Evolutionary conservation across 2,888 invertebrate species (phyloP), one percentile per base, ranked within the genome.

Genomic region (Campoletis raptor): DNA sequence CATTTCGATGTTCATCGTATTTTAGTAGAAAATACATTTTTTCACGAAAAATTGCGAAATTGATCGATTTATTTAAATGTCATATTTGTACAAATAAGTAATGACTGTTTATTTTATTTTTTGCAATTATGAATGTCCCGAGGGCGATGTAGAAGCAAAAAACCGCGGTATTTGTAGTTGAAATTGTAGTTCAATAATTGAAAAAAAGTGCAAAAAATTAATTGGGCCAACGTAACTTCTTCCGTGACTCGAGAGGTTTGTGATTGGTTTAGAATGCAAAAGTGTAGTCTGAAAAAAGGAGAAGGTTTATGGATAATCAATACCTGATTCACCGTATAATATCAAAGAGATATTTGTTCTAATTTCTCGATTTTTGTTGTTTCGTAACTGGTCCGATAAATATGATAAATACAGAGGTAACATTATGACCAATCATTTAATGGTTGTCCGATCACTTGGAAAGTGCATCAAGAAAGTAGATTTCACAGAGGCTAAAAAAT

Each of bases 331-430:
- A 36, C 45, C 15, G 6, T 40, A 30, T 52, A 52, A 69, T 67
- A 78, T 67, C 8, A 21, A 21, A 36, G 48, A 7, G 37, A 24
- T 10, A 12, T 48, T 36, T n/a, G 6, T 30, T 45, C 37, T 37
- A 52, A 77, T 77, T 66, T 77, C 45, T 64, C 24, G 64, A 45
- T 64, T 64, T 76, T 77, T 77, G n/a, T 30, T 48, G 40, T 78
- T 52, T 67, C 78, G 52, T 40, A 37, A 52, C 67, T 24, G 67
- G 18, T 30, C 37, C 21, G 36, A 66, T 77, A 48, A 36, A 77
- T 30, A 66, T 48, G 9, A 48, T 77, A 45, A 66, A 66, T 7
- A 42, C 36, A 48, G 42, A 48, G 30, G 66, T n/a, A 66, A 66
- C 45, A 61, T 45, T 66, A 37, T 61, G 77, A 45, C 24, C 36